Percentiles rank a stretch among this genome's conserved stretches.
Evolutionary conservation across 1,140 invertebrate species (phyloP).

Genomic region (Andricus grossulariae): DNA sequence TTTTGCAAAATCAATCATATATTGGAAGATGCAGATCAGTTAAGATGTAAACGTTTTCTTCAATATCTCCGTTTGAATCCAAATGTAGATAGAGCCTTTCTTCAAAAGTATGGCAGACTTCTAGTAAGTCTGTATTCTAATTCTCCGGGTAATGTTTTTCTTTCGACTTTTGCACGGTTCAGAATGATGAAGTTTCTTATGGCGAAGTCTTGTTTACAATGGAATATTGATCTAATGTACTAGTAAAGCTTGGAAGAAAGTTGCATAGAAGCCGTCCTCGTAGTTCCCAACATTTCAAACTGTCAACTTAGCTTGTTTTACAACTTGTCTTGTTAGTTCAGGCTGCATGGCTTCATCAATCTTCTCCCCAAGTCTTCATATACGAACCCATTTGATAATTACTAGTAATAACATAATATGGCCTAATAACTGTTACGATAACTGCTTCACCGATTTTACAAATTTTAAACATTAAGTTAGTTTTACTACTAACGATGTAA

Average conservation of each 20-base stretch:
- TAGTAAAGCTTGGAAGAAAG: conserved; percentile 22
- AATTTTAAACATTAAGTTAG: too few species aligned
- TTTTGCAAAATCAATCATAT: too few species aligned
- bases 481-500: too few species aligned
- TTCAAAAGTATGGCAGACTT: too few species aligned
- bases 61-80: too few species aligned
- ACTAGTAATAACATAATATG: neutral
- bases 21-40: too few species aligned
- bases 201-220: neutral
- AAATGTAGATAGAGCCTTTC: too few species aligned
- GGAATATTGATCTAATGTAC: conserved; percentile 20
- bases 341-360: conserved; percentile 10
- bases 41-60: too few species aligned
- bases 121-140: neutral
- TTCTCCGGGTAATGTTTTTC: neutral
- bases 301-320: conserved; percentile 24
- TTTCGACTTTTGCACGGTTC: neutral
- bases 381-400: conserved; percentile 19
- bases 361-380: conserved; percentile 9
- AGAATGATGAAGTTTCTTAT: neutral
- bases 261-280: neutral
- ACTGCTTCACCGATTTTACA: neutral
- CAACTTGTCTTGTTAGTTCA: conserved; percentile 30
- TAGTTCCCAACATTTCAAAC: conserved; percentile 16
- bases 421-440: neutral